Percentiles rank a stretch among this genome's conserved stretches.
Evolutionary conservation across 2,113 vertebrate genomes (phyloP).

Genomic region (Buteo buteo): DNA sequence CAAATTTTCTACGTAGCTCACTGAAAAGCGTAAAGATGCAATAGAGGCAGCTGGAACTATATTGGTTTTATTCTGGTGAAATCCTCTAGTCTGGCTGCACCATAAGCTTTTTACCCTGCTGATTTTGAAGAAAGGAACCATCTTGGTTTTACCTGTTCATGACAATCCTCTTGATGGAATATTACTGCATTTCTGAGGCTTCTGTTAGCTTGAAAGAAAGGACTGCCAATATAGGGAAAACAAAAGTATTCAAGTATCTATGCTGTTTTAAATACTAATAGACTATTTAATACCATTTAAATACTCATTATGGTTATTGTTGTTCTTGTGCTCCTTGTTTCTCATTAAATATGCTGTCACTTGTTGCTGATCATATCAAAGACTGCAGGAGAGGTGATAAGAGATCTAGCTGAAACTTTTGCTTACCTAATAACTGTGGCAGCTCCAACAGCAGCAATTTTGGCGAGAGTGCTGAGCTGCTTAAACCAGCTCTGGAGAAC

Average conservation of each 20-base stretch:
- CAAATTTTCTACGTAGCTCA: neutral
- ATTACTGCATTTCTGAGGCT: neutral
- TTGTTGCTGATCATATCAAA: neutral
- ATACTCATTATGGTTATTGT: accelerated
- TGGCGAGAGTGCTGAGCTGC: neutral
- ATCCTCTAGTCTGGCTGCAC: neutral
- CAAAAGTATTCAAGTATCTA: neutral
- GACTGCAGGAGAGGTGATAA: neutral
- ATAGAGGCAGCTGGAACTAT: neutral
- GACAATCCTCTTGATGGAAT: neutral
- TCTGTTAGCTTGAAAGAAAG: neutral
- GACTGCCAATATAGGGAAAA: neutral
- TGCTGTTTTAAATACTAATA: neutral
- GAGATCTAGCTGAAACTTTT: neutral
- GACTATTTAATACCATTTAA: neutral
- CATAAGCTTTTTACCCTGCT: neutral
- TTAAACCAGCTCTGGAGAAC: neutral
- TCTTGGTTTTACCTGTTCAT: neutral
- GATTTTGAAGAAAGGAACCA: neutral
- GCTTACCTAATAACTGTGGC: neutral
- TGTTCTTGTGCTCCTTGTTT: neutral
- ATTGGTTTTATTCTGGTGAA: neutral
- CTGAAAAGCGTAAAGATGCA: neutral
- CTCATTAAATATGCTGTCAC: neutral
- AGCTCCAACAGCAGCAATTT: neutral